A percentile compares a stretch with the other conserved stretches of the same genome.
These are phyloP conservation scores for Muricea muricata DNA, from an alignment of 92 coral and sea anemone genomes.

Conservation along the genomic window DNA sequence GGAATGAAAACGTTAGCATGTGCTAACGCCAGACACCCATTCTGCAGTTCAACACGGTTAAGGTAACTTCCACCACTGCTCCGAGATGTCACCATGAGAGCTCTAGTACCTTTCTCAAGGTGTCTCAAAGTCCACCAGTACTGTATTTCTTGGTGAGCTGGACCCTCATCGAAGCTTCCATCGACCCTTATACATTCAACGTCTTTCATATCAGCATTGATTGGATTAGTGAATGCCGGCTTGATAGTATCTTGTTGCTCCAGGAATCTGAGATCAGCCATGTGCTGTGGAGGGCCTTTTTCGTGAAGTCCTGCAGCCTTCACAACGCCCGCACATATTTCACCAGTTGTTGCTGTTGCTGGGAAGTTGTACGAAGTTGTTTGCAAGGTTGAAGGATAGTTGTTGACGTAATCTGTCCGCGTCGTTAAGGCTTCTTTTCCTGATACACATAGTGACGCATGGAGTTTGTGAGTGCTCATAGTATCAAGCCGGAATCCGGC, in stretches of 20 bases:
- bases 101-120: slow-evolving; percentile 19
- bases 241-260: slow-evolving; percentile 37
- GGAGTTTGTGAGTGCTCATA: slow-evolving; percentile 67
- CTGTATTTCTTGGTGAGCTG: slow-evolving; percentile 61
- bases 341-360: slow-evolving; percentile 65
- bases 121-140: slow-evolving; percentile 72
- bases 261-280: slow-evolving; percentile 59
- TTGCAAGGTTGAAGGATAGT: slow-evolving; percentile 73
- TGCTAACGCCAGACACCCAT: slow-evolving; percentile 77
- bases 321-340: slow-evolving; percentile 69
- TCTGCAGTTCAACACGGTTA: slow-evolving; percentile 71
- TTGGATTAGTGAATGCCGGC: slow-evolving; percentile 66
- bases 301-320: slow-evolving; percentile 62
- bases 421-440: slow-evolving; percentile 67
- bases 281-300: slow-evolving; percentile 71
- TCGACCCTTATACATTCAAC: slow-evolving; percentile 73
- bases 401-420: slow-evolving; percentile 65
- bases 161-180: slow-evolving; percentile 72
- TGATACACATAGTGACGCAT: slow-evolving; percentile 55
- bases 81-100: slow-evolving; percentile 58
- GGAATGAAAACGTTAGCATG: slow-evolving; percentile 74
- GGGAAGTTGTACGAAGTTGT: slow-evolving; percentile 79
- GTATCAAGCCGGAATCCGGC: slow-evolving; percentile 77
- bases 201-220: slow-evolving; percentile 42
- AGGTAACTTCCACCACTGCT: slow-evolving; percentile 68